These are phyloP conservation scores for Dryobates pubescens DNA, from an alignment of 2,797 vertebrate species.

Conservation along the genomic window DNA sequence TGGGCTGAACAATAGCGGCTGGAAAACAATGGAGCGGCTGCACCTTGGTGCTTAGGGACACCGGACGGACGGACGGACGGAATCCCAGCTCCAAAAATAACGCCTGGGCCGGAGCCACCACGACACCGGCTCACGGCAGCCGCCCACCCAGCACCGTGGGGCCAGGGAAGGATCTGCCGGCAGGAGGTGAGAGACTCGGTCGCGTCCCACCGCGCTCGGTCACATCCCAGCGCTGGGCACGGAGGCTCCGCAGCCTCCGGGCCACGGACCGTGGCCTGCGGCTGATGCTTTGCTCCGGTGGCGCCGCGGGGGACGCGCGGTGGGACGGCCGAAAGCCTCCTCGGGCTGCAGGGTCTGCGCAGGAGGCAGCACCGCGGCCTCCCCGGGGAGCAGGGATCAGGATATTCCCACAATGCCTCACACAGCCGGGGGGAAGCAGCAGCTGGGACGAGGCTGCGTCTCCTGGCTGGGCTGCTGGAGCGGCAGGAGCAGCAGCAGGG, in stretches of 20 bases:
- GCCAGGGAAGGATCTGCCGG: not conserved
- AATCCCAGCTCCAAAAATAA: not conserved
- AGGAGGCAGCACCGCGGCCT: not conserved
- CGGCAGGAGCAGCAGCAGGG: not conserved
- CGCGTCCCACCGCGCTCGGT: accelerated
- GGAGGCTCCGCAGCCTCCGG: not conserved
- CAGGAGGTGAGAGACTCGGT: not conserved
- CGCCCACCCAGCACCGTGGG: accelerated
- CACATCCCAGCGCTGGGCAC: accelerated
- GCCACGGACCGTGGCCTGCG: not conserved
- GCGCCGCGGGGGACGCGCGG: not conserved
- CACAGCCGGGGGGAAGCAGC: not conserved
- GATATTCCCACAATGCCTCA: constrained; percentile 45
- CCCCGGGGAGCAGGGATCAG: not conserved
- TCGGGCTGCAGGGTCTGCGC: not conserved
- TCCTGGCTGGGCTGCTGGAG: not conserved
- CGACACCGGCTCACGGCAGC: accelerated
- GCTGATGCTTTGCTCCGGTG: not conserved
- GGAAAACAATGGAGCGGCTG: constrained; percentile 48
- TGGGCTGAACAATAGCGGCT: constrained; percentile 42
- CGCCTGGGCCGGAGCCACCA: not conserved
- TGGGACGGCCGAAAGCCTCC: not conserved
- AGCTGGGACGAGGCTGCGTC: not conserved
- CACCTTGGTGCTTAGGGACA: not conserved
- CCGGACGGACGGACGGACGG: not conserved